Base-by-base conservation (phyloP, 2,888 invertebrate species). In the Xanthorhoe spadicearia region DNA sequence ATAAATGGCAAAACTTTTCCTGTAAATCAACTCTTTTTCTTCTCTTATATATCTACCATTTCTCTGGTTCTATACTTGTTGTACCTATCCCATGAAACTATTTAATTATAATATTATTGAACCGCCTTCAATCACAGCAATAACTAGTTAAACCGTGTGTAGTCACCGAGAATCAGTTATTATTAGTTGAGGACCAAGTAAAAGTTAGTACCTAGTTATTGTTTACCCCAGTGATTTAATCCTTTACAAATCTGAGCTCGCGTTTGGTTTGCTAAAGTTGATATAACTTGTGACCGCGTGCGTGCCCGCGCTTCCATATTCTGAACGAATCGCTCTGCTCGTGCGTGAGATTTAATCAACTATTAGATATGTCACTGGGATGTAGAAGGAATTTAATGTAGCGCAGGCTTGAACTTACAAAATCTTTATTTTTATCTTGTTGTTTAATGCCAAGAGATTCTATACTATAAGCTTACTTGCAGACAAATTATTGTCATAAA, bases 271-370 rank as follows among this genome's bases (percentile, higher is more conserved):
- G 46, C 35, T 61, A 53, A 61, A 58, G 61, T 58, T 61, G 17
- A 61, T 58, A 62, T 54, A 61, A 61, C 19, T 61, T 58, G 58
- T 8, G 60, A 55, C 52, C 17, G 58, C 58, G 66, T 66, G 61
- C 66, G 77, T 69, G 71, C 66, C 71, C 63, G 62, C 66, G 81
- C 83, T 83, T 83, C 18, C 71, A 81, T 85, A 87, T 87, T 87
- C 84, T 58, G 68, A 59, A 74, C 72, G 77, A 75, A 61, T 68
- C 70, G 64, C 73, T 74, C 73, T 77, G 80, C 73, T 82, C 87
- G 86, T 88, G 88, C 85, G 82, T 82, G 80, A 77, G 82, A 85
- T 88, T 86, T 81, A 89, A 89, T 90, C 85, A 86, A 81, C 69
- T 71, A 76, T 4, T 3, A 23, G 1, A 23, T 79, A 50, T 64